Evolutionary conservation across 2,888 invertebrate genomes (phyloP).

Genomic region (Myopa tessellatipennis): DNA sequence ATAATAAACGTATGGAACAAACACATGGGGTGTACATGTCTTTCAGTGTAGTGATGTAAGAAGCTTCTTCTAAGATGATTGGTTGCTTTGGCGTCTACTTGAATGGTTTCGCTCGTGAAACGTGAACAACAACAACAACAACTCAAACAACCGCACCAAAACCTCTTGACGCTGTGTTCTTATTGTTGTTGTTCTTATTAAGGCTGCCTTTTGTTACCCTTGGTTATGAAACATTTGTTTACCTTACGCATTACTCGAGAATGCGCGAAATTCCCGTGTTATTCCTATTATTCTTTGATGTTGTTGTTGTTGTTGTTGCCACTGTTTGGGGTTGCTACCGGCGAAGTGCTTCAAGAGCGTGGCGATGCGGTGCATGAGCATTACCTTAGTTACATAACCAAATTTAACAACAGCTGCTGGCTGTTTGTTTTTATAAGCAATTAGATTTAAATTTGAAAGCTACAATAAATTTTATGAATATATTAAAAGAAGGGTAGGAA

Average conservation of each 20-base stretch:
- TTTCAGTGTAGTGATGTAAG: too few relatives aligned
- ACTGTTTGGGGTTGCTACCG: not conserved
- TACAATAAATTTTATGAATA: not conserved
- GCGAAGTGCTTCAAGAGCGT: not conserved
- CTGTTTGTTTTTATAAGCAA: not conserved
- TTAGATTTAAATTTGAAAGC: constrained; percentile 13
- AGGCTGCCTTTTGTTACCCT: not conserved
- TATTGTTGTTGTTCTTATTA: too few relatives aligned
- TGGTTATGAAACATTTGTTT: not conserved
- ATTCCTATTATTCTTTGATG: not conserved
- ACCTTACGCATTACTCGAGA: constrained; percentile 2
- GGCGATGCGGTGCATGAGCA: not conserved
- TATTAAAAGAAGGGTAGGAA: too few relatives aligned
- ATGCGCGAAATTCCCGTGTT: not conserved
- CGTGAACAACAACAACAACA: constrained; percentile 8
- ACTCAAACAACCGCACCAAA: not conserved
- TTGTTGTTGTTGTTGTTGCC: not conserved
- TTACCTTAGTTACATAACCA: not conserved
- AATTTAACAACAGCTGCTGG: constrained; percentile 21
- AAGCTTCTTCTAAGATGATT: not conserved
- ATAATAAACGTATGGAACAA: too few relatives aligned
- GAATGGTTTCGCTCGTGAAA: not conserved
- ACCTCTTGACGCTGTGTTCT: too few relatives aligned
- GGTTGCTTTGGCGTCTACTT: not conserved
- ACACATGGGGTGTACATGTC: too few relatives aligned